A percentile compares a stretch with the other conserved stretches of the same genome.
Evolutionary conservation across 2,113 vertebrate species (phyloP).

Genomic region (Tachuris rubrigastra): DNA sequence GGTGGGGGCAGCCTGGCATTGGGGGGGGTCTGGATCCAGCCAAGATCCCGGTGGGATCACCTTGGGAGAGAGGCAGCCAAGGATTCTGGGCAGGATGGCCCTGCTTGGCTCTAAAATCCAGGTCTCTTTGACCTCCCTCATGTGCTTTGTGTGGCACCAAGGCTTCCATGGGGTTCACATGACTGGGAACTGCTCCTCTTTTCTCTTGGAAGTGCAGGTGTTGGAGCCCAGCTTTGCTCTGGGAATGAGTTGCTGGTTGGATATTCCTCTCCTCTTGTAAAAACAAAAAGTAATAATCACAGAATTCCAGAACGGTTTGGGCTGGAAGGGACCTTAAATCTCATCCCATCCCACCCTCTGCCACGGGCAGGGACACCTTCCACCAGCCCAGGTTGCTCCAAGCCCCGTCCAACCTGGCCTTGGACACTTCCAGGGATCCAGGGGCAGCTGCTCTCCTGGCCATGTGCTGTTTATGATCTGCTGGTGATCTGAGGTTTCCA

Average conservation of each 20-base stretch:
- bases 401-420: rapidly evolving
- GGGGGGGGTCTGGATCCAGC: rapidly evolving
- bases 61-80: background rate
- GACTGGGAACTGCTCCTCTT: background rate
- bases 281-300: background rate
- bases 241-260: background rate
- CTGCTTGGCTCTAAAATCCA: background rate
- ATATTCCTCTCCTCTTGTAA: background rate
- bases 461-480: background rate
- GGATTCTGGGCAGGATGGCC: background rate
- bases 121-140: background rate
- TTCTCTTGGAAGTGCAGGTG: background rate
- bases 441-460: background rate
- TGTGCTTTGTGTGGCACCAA: background rate
- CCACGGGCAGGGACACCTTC: background rate
- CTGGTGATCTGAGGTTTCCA: background rate
- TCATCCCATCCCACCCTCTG: background rate
- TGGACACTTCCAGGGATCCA: background rate
- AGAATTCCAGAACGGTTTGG: background rate
- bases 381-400: background rate
- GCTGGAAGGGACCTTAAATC: background rate
- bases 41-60: rapidly evolving
- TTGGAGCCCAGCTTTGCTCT: background rate
- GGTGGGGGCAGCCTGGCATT: background rate
- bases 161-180: rapidly evolving